Percentiles rank a stretch among this genome's conserved stretches.
Conservation (phyloP, 2,113 vertebrate genomes). For the Romanogobio albipinnatus region DNA sequence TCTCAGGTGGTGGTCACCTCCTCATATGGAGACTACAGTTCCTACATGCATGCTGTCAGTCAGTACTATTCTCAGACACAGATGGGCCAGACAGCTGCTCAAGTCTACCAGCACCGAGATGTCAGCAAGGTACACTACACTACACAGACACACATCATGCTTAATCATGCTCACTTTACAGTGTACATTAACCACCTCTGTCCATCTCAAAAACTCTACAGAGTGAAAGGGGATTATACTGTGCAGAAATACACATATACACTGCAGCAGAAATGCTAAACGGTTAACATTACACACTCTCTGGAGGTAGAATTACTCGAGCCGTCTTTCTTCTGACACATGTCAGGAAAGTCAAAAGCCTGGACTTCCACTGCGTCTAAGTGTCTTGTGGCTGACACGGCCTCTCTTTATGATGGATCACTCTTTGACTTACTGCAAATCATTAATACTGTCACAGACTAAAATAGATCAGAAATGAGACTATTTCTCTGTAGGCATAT, state of each 20-base stretch:
- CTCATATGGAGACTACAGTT: slow-evolving; percentile 74
- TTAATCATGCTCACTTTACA: slow-evolving; percentile 13
- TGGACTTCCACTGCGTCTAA: slow-evolving; percentile 14
- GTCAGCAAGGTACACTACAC: slow-evolving; percentile 74
- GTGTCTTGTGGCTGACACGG: not conserved
- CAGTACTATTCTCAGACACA: slow-evolving; percentile 79
- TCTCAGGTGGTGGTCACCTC: slow-evolving; percentile 69
- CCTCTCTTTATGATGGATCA: not conserved
- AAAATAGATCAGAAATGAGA: slow-evolving; percentile 37
- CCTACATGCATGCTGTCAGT: slow-evolving; percentile 81
- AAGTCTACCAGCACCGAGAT: slow-evolving; percentile 71
- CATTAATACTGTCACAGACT: not conserved
- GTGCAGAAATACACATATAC: not conserved
- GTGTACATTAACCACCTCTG: not conserved
- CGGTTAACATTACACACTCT: not conserved
- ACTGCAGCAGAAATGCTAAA: not conserved
- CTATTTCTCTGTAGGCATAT: not conserved
- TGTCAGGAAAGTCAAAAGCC: slow-evolving; percentile 23
- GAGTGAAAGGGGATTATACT: not conserved
- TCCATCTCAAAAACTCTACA: not conserved
- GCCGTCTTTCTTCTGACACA: not conserved
- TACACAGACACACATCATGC: slow-evolving; percentile 19
- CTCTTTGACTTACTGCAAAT: not conserved
- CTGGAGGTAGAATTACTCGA: not conserved
- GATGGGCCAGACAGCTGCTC: slow-evolving; percentile 68